Base-by-base conservation (phyloP, 1,140 invertebrate genomes). In the Monomorium pharaonis region DNA sequence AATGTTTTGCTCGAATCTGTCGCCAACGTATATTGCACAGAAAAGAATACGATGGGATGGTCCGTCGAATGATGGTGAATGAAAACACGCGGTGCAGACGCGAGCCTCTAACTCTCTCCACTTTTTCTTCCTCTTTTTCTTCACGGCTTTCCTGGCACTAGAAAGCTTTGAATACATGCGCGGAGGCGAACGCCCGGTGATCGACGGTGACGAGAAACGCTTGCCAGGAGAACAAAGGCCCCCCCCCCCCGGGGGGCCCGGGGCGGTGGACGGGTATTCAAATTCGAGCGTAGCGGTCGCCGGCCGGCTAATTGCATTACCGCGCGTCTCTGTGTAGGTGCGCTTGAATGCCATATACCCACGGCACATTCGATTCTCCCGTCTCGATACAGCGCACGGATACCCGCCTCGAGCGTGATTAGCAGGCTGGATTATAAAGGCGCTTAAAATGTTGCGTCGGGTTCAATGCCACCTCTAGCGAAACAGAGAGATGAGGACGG, bases 231-330 rank as follows among this genome's bases (percentile, higher is more conserved):
- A 84, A 84, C 81, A 54, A 87, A 58, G 47, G 7, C 24, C 78
- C 24, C n/a, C n/a, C n/a, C n/a, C n/a, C n/a, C n/a, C 49, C n/a
- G 54, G 60, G 60, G 6, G 16, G 18, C 27, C 5, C 27, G 60
- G 60, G 37, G 37, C 63, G 72, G 58, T 77, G 49, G 27, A 85
- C 80, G n/a, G 3, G 86, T 89, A 89, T 89, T 89, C 74, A 89
- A 88, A 89, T 89, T 54, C 33, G 7, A 47, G n/a, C 27, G n/a
- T 89, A 60, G 33, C 42, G 72, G 69, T 87, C n/a, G n/a, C 33
- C 72, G 6, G 9, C 44, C 18, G 44, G 27, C 37, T 87, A 88
- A 88, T 88, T 88, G 80, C 44, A 58, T 77, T 84, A 63, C 44
- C 24, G 27, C 12, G 18, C 47, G n/a, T 3, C 5, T 67, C 3